Percentiles rank a stretch among this genome's conserved stretches.
phyloP scores from a whole-genome alignment of 2,888 invertebrate species.

The Aplocera efformata region DNA sequence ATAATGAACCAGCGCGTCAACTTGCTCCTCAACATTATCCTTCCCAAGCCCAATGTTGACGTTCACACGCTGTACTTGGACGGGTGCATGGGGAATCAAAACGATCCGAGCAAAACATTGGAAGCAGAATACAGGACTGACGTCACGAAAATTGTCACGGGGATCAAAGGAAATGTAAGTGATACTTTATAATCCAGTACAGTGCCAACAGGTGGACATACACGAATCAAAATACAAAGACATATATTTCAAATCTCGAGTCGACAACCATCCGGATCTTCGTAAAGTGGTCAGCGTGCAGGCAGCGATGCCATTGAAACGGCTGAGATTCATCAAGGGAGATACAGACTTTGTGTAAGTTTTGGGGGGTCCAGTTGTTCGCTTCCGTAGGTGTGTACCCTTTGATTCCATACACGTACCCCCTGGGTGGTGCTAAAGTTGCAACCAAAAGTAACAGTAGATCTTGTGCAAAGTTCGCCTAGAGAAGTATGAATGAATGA shows the following conservation, averaged over 20 bases:
- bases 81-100: conserved; percentile 59
- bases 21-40: conserved; percentile 74
- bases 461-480: too few species aligned
- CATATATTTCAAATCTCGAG: conserved; percentile 37
- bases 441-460: too few species aligned
- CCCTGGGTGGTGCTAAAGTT: too few species aligned
- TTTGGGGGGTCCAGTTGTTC: too few species aligned
- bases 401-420: too few species aligned
- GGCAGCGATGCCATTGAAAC: conserved; percentile 61
- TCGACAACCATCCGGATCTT: conserved; percentile 48
- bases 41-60: conserved; percentile 84
- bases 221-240: conserved; percentile 58
- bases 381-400: too few species aligned
- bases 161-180: conserved; percentile 81
- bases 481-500: too few species aligned
- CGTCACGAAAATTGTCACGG: conserved; percentile 75
- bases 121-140: conserved; percentile 78
- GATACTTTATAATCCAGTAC: too few species aligned
- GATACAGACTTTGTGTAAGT: conserved; percentile 71
- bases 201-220: conserved; percentile 55
- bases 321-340: conserved; percentile 55
- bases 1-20: conserved; percentile 73
- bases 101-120: conserved; percentile 52
- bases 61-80: conserved; percentile 80
- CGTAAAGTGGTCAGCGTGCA: conserved; percentile 61